These are phyloP conservation scores for Yponomeuta cagnagella DNA, from an alignment of 2,888 invertebrate species.

Conservation along the genomic window DNA sequence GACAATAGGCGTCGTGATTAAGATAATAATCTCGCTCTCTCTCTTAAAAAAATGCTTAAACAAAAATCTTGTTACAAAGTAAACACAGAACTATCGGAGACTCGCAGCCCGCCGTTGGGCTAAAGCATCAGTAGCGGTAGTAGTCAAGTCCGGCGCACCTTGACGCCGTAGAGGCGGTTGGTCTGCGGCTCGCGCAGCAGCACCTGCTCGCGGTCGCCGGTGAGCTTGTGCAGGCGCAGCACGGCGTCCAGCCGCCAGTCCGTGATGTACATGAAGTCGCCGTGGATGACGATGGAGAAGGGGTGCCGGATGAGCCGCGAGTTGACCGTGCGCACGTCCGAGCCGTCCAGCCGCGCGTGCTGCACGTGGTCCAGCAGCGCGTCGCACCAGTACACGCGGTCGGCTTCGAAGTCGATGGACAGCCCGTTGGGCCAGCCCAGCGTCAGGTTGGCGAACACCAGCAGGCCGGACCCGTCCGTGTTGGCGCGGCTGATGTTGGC, in stretches of 20 bases:
- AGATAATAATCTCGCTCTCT: too few relatives aligned
- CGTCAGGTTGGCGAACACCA: constrained; percentile 92
- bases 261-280: constrained; percentile 96
- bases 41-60: too few relatives aligned
- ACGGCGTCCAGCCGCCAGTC: constrained; percentile 98
- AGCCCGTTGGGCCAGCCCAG: constrained; percentile 98
- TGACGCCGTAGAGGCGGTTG: constrained; percentile 93
- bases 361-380: constrained; percentile 97
- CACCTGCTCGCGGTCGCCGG: constrained; percentile 90
- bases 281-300: constrained; percentile 92
- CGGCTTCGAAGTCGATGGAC: constrained; percentile 91
- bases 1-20: too few relatives aligned
- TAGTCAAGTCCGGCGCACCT: constrained; percentile 50
- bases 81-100: too few relatives aligned
- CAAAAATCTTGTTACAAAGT: too few relatives aligned
- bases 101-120: too few relatives aligned
- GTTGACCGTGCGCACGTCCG: constrained; percentile 91
- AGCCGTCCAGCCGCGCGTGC: constrained; percentile 93
- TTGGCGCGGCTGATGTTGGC: constrained; percentile 96
- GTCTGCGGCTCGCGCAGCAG: constrained; percentile 92
- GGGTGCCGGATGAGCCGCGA: constrained; percentile 91
- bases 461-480: constrained; percentile 90
- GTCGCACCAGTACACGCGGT: constrained; percentile 98
- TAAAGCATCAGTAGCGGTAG: too few relatives aligned
- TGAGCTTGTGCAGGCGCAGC: constrained; percentile 90